phyloP scores from a whole-genome alignment of 2,113 vertebrate species.

The Brienomyrus longianalis region DNA sequence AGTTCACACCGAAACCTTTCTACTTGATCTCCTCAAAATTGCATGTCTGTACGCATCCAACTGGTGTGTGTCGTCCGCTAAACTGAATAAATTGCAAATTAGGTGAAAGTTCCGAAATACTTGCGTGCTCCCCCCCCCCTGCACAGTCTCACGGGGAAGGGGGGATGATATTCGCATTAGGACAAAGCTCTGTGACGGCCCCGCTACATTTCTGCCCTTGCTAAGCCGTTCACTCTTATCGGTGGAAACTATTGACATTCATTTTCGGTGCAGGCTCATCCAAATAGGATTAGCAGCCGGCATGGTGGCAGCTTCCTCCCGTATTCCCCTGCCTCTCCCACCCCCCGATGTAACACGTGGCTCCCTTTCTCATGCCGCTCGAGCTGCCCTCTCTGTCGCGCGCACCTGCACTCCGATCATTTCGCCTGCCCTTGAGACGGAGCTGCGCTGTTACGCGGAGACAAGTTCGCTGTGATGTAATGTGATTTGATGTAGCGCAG shows the following conservation, averaged over 20 bases:
- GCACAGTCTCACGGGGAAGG: not conserved
- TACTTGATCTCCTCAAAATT: not conserved
- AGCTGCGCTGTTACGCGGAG: not conserved
- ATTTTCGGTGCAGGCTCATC: conserved; percentile 17
- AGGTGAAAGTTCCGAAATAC: conserved; percentile 6
- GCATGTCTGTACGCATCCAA: not conserved
- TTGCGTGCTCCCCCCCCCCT: not conserved
- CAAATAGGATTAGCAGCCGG: conserved; percentile 21
- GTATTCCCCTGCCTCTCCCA: conserved; percentile 7
- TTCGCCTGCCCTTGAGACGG: not conserved
- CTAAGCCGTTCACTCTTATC: conserved; percentile 23
- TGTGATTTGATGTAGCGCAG: not conserved
- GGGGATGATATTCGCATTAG: conserved; percentile 4
- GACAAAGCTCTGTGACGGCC: conserved; percentile 15
- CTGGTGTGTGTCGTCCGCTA: not conserved
- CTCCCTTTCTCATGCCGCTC: not conserved
- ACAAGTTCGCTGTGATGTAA: not conserved
- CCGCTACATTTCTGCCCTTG: conserved; percentile 16
- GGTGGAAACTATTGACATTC: conserved; percentile 26
- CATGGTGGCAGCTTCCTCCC: conserved; percentile 1
- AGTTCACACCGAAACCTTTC: not conserved
- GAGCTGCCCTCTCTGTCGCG: conserved; percentile 3
- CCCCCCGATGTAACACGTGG: not conserved
- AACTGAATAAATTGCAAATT: conserved; percentile 8
- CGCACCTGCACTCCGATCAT: not conserved